A percentile compares a stretch with the other conserved stretches of the same genome.
phyloP scores from a whole-genome alignment of 2,888 invertebrate genomes.

The Girardia tigrina region DNA sequence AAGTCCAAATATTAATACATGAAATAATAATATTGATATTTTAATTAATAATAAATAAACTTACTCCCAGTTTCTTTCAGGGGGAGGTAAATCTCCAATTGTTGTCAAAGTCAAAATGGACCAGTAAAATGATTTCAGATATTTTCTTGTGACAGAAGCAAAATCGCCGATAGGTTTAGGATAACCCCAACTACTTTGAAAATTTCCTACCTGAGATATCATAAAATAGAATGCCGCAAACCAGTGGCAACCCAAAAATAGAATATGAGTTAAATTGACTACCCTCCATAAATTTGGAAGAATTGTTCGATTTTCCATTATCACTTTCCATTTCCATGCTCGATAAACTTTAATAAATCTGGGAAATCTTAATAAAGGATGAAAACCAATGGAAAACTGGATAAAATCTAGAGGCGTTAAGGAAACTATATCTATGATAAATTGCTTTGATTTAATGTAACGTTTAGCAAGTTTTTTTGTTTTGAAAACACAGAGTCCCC shows the following conservation, averaged over 20 bases:
- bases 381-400: slow-evolving; percentile 62
- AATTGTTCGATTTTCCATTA: slow-evolving; percentile 82
- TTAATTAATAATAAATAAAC: too few species aligned
- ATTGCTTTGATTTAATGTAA: slow-evolving; percentile 69
- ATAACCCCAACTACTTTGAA: slow-evolving; percentile 54
- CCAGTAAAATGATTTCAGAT: slow-evolving; percentile 86
- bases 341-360: slow-evolving; percentile 60
- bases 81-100: slow-evolving; percentile 84
- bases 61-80: slow-evolving; percentile 89
- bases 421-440: slow-evolving; percentile 68
- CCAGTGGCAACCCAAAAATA: slow-evolving; percentile 86
- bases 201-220: slow-evolving; percentile 60
- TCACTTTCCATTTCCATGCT: slow-evolving; percentile 70
- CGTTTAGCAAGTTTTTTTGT: slow-evolving; percentile 74
- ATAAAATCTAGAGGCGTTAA: slow-evolving; percentile 72
- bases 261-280: slow-evolving; percentile 79
- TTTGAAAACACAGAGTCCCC: slow-evolving; percentile 83
- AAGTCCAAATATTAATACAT: too few species aligned
- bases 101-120: slow-evolving; percentile 85
- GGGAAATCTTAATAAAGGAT: slow-evolving; percentile 63
- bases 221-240: slow-evolving; percentile 92
- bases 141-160: slow-evolving; percentile 75
- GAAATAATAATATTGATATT: too few species aligned
- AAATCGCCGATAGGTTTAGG: slow-evolving; percentile 61
- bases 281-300: slow-evolving; percentile 92